Evolutionary conservation across 2,888 invertebrate genomes (phyloP).

Genomic region (Yponomeuta cagnagella): DNA sequence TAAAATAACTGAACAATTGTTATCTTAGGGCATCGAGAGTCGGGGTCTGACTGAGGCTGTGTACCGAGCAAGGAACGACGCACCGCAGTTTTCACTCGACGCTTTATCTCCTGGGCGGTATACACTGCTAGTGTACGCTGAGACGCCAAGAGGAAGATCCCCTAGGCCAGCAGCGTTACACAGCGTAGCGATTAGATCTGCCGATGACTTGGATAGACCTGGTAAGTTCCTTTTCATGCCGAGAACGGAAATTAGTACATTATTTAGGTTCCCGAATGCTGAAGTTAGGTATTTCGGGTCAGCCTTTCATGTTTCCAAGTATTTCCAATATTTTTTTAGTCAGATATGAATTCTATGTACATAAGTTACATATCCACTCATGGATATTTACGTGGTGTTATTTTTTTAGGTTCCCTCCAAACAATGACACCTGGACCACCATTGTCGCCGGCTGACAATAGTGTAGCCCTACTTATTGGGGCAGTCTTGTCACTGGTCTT

Average conservation of each 20-base stretch:
- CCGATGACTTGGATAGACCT: constrained; percentile 57
- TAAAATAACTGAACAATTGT: constrained; percentile 12
- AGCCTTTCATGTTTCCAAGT: too few relatives aligned
- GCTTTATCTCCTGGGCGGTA: constrained; percentile 86
- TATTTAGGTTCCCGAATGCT: background rate
- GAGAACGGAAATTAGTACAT: background rate
- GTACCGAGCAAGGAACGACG: constrained; percentile 78
- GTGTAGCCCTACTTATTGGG: constrained; percentile 59
- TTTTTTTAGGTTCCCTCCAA: constrained; percentile 54
- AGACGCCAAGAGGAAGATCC: constrained; percentile 87
- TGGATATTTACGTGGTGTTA: background rate
- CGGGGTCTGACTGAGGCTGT: constrained; percentile 73
- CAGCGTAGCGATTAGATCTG: constrained; percentile 68
- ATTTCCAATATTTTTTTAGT: background rate
- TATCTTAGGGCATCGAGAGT: constrained; percentile 60
- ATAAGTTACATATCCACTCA: too few relatives aligned
- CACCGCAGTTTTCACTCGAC: constrained; percentile 83
- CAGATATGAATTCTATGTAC: background rate
- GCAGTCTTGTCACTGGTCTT: constrained; percentile 60
- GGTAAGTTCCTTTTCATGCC: constrained; percentile 34
- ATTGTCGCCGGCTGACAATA: constrained; percentile 43
- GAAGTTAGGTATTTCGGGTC: background rate
- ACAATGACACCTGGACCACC: constrained; percentile 59
- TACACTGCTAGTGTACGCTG: constrained; percentile 86
- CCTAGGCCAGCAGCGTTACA: constrained; percentile 82